These are phyloP conservation scores for Metopolophium dirhodum DNA, from an alignment of 1,140 invertebrate species.

Conservation along the genomic window DNA sequence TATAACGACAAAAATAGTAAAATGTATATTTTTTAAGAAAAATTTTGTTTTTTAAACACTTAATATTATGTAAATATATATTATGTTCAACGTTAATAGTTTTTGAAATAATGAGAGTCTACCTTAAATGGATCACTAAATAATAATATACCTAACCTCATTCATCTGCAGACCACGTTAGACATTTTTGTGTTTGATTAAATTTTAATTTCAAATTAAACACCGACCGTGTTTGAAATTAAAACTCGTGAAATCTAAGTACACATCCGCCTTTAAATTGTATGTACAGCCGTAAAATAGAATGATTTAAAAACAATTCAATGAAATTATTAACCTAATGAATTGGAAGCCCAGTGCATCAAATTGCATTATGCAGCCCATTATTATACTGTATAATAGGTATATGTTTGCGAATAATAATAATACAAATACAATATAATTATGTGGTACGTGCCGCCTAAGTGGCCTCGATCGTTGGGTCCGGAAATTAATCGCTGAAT, in stretches of 20 bases:
- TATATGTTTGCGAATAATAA: background rate
- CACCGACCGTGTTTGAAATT: background rate
- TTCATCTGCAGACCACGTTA: no score
- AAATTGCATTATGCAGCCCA: background rate
- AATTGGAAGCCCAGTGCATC: background rate
- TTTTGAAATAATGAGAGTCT: no score
- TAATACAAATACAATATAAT: background rate
- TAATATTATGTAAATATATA: no score
- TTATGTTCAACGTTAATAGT: no score
- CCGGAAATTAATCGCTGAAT: constrained; percentile 19
- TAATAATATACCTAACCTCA: background rate
- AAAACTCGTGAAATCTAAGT: background rate
- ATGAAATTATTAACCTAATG: background rate
- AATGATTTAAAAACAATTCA: background rate
- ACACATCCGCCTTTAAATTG: background rate
- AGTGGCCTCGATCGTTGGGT: background rate
- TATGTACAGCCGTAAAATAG: background rate
- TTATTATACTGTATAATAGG: background rate
- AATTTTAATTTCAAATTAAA: background rate
- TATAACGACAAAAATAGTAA: no score
- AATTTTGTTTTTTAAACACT: no score
- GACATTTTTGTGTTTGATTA: background rate
- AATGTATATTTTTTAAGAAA: no score
- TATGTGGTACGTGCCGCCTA: background rate
- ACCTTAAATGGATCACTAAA: no score